Conservation (phyloP, 2,797 vertebrate genomes). For the Sebastes melanostomus region DNA sequence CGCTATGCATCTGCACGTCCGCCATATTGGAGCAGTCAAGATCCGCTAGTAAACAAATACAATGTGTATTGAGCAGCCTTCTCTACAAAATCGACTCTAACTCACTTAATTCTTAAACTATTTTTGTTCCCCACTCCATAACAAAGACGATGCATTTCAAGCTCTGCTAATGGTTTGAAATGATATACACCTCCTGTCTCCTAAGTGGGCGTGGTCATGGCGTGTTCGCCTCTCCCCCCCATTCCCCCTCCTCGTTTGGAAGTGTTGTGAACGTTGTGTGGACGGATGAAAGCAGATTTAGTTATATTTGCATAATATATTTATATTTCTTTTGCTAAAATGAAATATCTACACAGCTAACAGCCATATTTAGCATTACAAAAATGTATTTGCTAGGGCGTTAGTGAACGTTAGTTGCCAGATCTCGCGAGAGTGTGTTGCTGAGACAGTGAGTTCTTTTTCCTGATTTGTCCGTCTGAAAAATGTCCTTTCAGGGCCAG, state of each 20-base stretch:
- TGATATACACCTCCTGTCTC: background rate
- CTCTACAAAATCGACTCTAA: too few species aligned
- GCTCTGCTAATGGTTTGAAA: background rate
- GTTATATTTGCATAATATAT: background rate
- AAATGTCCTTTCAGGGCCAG: too few species aligned
- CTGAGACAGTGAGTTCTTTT: too few species aligned
- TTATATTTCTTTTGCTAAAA: background rate
- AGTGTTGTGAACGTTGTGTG: background rate
- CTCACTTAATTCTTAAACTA: too few species aligned
- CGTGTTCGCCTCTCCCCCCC: background rate
- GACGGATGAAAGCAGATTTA: background rate
- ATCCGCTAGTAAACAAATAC: too few species aligned
- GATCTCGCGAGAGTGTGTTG: too few species aligned
- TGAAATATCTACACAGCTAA: background rate
- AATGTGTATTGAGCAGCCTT: too few species aligned
- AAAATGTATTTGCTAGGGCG: background rate
- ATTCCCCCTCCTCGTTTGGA: fast-evolving
- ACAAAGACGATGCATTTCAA: background rate
- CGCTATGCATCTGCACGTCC: too few species aligned
- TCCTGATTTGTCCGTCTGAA: too few species aligned
- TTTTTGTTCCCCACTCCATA: too few species aligned
- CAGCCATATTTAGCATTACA: background rate
- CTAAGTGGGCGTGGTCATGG: background rate
- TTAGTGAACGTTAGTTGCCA: too few species aligned
- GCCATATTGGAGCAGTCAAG: too few species aligned